Evolutionary conservation across 1,140 invertebrate species (phyloP).

Genomic region (Dryas iulia): DNA sequence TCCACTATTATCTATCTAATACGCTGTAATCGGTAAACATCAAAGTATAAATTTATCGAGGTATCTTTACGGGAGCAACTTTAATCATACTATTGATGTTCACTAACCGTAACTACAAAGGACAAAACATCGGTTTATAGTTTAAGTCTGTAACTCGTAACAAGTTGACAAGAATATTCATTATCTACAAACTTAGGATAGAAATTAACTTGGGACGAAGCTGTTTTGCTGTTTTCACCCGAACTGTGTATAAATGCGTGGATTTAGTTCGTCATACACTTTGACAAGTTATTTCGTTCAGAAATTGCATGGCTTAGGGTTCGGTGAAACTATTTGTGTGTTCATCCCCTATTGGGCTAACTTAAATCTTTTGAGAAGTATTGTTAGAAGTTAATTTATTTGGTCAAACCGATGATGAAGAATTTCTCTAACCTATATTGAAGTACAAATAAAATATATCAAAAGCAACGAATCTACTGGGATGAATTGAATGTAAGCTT

Average conservation of each 20-base stretch:
- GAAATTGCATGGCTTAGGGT: neutral
- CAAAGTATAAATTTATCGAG: neutral
- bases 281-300: neutral
- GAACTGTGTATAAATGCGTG: neutral
- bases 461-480: too few relatives aligned
- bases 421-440: neutral
- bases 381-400: neutral
- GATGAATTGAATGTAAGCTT: too few relatives aligned
- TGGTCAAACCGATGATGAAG: neutral
- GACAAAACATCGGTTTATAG: conserved; percentile 1
- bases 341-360: neutral
- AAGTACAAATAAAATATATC: too few relatives aligned
- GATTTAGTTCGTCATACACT: neutral
- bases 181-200: neutral
- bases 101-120: neutral
- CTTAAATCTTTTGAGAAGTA: neutral
- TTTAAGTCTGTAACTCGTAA: neutral
- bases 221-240: conserved; percentile 1
- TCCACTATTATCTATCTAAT: neutral
- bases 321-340: neutral
- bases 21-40: neutral
- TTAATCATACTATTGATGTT: neutral
- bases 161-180: neutral
- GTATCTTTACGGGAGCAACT: neutral
- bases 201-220: neutral